Conservation (phyloP, 1,140 invertebrate species). For the Elysia chlorotica region DNA sequence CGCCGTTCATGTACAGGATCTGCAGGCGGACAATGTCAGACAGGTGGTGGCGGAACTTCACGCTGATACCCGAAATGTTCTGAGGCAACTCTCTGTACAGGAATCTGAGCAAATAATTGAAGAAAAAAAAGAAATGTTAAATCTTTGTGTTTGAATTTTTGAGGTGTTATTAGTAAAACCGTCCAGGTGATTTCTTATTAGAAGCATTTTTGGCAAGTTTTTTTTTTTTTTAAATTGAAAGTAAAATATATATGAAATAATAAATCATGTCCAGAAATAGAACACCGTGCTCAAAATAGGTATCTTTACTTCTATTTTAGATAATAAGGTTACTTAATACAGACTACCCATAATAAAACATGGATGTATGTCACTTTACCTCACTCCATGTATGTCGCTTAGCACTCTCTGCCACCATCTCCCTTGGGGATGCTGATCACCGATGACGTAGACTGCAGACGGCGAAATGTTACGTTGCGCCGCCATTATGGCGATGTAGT, state of each 20-base stretch:
- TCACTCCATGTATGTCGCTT: conserved; percentile 23
- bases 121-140: neutral
- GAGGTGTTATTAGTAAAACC: too few species aligned
- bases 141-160: too few species aligned
- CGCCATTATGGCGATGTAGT: conserved; percentile 28
- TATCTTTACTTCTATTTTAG: too few species aligned
- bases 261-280: too few species aligned
- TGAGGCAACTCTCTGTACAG: conserved; percentile 17
- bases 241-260: too few species aligned
- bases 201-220: too few species aligned
- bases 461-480: conserved; percentile 25
- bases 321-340: too few species aligned
- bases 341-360: too few species aligned
- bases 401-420: conserved; percentile 25
- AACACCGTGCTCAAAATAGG: too few species aligned
- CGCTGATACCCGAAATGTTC: neutral
- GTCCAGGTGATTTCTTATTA: too few species aligned
- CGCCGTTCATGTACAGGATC: conserved; percentile 20
- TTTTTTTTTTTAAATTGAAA: too few species aligned
- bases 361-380: too few species aligned
- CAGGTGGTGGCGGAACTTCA: conserved; percentile 20
- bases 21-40: conserved; percentile 28
- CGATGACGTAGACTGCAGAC: conserved; percentile 28
- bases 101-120: neutral
- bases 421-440: conserved; percentile 26